Percentiles rank a stretch among this genome's conserved stretches.
Evolutionary conservation across 37 sponge, comb jelly and placozoan species (phyloP).

Genomic region (Chondrosia reniformis): DNA sequence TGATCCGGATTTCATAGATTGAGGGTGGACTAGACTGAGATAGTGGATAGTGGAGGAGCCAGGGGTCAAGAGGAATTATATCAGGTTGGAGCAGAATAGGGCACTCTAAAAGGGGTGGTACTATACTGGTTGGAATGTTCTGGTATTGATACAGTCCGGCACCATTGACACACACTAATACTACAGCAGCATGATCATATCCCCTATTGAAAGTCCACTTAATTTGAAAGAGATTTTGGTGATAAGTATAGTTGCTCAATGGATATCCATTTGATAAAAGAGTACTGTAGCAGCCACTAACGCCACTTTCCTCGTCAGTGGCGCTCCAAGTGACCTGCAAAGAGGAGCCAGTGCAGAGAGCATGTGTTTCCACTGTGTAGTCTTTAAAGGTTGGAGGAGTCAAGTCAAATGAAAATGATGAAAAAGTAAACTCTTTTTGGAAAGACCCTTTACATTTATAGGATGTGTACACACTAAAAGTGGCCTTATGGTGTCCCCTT

Average conservation of each 20-base stretch:
- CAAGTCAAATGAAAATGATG: too few relatives aligned
- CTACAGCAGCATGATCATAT: background rate
- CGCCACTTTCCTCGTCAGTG: slow-evolving; percentile 54
- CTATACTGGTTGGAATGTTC: slow-evolving; percentile 24
- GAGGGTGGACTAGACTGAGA: slow-evolving; percentile 11
- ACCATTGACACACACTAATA: slow-evolving; percentile 52
- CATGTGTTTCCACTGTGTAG: too few relatives aligned
- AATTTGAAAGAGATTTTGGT: slow-evolving; percentile 15
- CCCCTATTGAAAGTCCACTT: background rate
- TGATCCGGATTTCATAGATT: slow-evolving; percentile 45
- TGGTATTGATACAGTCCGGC: slow-evolving; percentile 58
- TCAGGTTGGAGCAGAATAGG: slow-evolving; percentile 9
- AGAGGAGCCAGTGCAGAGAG: too few relatives aligned
- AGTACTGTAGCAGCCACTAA: slow-evolving; percentile 24
- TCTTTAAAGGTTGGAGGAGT: slow-evolving; percentile 41
- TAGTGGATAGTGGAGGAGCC: slow-evolving; percentile 42
- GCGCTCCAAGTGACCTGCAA: slow-evolving; percentile 41
- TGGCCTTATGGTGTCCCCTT: too few relatives aligned
- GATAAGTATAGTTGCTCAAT: too few relatives aligned
- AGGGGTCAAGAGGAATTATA: slow-evolving; percentile 31
- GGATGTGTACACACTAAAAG: too few relatives aligned
- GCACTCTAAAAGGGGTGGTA: slow-evolving; percentile 17
- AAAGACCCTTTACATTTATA: too few relatives aligned
- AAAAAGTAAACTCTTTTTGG: too few relatives aligned
- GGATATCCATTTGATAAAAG: too few relatives aligned